Evolutionary conservation across 2,797 vertebrate species (phyloP), one percentile per base, ranked within the genome.

Genomic region (Gephyroberyx darwinii): DNA sequence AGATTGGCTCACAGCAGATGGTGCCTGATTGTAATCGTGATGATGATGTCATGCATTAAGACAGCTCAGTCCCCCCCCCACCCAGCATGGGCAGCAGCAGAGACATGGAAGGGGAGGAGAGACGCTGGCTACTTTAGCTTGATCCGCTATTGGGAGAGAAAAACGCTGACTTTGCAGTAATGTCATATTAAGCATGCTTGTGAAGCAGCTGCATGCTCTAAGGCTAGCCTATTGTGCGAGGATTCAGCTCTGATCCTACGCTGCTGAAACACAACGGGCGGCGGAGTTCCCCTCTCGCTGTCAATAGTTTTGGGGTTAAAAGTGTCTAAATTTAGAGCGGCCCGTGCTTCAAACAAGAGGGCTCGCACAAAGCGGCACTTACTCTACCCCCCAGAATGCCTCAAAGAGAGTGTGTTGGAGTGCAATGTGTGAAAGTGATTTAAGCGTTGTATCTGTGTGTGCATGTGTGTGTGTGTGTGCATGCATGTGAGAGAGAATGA

Each of bases 1-100:
- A 67, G 78, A 85, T 74, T 59, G 78, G 60, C 81, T 70, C 17
- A 26, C 75, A 71, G 82, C 92, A 92, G 91, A 92, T 93, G 92
- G 91, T 82, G 77, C 82, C 85, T 63, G 72, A 80, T 74, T 78
- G 78, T 86, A 78, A 90, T 85, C 67, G 22, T 61, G 4, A 30
- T 30, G 45, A 56, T 65, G 72, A 55, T 58, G 81, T 83, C 75
- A 75, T 58, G 12, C 64, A 70, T 86, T 86, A 83, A 84, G 58
- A 72, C 2, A 54, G 17, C 79, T 82, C 51, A 59, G 50, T 72
- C 68, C 64, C 19, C 39, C 67, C 60, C 45, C 19, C 14, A 26
- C 26, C 26, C 12, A 2, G 12, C 35, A 26, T 8, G 41, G 55
- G 45, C n/a, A 8, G 12, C 22, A 51, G 43, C 19, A 0, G 26